A percentile compares a stretch with the other conserved stretches of the same genome.
Evolutionary conservation across 1,140 invertebrate genomes (phyloP).

Genomic region (Drosophila dunni): DNA sequence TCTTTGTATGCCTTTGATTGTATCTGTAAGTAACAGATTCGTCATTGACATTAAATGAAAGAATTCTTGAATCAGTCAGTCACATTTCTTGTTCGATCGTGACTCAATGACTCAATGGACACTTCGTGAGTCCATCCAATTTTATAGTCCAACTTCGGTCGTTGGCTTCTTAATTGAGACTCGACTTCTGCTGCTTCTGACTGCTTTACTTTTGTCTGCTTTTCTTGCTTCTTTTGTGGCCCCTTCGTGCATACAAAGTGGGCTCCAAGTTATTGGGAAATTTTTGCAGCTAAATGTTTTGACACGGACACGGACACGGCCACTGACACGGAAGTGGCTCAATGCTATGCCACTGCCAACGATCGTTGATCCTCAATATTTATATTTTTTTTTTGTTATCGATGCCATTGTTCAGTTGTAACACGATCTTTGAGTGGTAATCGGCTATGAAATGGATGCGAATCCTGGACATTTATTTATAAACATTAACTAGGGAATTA

Average conservation of each 20-base stretch:
- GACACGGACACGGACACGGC: slow-evolving; percentile 35
- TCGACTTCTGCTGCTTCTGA: slow-evolving; percentile 2
- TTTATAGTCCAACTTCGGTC: slow-evolving; percentile 48
- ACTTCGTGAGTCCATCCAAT: slow-evolving; percentile 51
- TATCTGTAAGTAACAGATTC: slow-evolving; percentile 16
- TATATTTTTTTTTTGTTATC: neutral
- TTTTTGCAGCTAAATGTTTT: slow-evolving; percentile 29
- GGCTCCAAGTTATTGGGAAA: slow-evolving; percentile 40
- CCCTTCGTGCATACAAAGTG: slow-evolving; percentile 42
- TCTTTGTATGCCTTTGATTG: neutral
- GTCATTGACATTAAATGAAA: slow-evolving; percentile 38
- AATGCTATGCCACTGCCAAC: slow-evolving; percentile 24
- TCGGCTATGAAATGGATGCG: too few species aligned
- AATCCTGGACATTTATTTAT: too few species aligned
- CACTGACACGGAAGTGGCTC: slow-evolving; percentile 33
- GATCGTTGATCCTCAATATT: slow-evolving; percentile 20
- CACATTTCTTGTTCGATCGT: slow-evolving; percentile 24
- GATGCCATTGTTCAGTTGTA: neutral
- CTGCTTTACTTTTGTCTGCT: slow-evolving; percentile 4
- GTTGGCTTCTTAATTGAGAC: slow-evolving; percentile 49
- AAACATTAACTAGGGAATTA: too few species aligned
- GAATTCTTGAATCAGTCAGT: slow-evolving; percentile 24
- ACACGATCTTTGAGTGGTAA: neutral
- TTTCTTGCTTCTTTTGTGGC: neutral
- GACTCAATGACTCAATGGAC: slow-evolving; percentile 28